Percentiles rank a stretch among this genome's conserved stretches.
Conservation (phyloP, 1,140 invertebrate genomes). For the Temnothorax nylanderi region DNA sequence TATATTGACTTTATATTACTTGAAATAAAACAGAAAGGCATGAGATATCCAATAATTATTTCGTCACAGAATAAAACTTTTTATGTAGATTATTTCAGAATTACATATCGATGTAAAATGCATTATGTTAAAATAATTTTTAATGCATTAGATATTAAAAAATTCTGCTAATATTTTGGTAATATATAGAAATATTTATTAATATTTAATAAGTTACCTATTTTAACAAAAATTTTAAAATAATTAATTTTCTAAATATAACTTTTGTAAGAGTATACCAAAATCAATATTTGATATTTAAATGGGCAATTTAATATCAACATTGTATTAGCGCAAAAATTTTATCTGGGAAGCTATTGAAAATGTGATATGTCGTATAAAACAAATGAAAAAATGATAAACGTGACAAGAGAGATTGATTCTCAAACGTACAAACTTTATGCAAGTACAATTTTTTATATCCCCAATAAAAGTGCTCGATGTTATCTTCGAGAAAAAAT, state of each 20-base stretch:
- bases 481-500: not conserved
- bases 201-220: not conserved
- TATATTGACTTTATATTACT: not conserved
- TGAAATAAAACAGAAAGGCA: constrained; percentile 3
- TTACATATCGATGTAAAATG: not conserved
- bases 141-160: not conserved
- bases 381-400: not conserved
- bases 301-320: not conserved
- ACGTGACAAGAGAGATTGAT: not conserved
- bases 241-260: not conserved
- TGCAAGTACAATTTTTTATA: constrained; percentile 3
- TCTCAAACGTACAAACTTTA: not conserved
- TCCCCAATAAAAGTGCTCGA: not conserved
- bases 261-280: not conserved
- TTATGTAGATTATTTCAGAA: not conserved
- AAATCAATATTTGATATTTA: constrained; percentile 11
- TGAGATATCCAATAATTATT: not conserved
- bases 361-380: not conserved
- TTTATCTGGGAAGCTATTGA: not conserved
- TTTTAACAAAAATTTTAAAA: not conserved
- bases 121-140: not conserved
- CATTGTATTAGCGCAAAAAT: not conserved
- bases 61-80: not conserved
- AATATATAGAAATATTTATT: not conserved
- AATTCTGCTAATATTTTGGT: not conserved